These are phyloP conservation scores for Rhinolophus ferrumequinum DNA, from an alignment of 2,113 vertebrate genomes.

Conservation along the genomic window DNA sequence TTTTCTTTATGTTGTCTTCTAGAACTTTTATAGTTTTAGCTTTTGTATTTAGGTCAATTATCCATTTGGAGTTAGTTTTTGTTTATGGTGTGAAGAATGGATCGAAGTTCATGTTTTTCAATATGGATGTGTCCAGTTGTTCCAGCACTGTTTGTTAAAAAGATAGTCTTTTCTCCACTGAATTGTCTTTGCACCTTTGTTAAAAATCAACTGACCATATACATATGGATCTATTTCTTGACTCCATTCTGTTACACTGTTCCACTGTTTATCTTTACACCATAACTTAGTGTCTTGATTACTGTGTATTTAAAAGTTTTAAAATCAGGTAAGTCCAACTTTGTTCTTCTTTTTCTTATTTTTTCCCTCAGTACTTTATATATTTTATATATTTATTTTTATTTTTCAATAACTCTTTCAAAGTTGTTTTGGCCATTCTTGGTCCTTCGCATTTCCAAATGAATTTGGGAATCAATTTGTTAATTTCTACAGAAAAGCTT, in stretches of 20 bases:
- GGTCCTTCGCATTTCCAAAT: neutral
- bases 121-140: neutral
- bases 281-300: neutral
- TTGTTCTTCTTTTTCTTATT: neutral
- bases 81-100: neutral
- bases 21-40: neutral
- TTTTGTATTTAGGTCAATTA: neutral
- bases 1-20: neutral
- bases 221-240: neutral
- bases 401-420: neutral
- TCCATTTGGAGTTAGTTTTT: neutral
- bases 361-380: no score
- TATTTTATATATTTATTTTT: no score
- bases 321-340: neutral
- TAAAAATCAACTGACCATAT: neutral
- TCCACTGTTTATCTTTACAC: neutral
- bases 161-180: neutral
- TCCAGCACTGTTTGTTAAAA: neutral
- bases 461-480: neutral
- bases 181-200: neutral
- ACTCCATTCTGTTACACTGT: neutral
- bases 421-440: neutral
- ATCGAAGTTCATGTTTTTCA: neutral
- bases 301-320: neutral
- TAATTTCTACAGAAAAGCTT: neutral